Base-by-base conservation (phyloP, 2,888 invertebrate genomes). In the Cremastinae sp. region DNA sequence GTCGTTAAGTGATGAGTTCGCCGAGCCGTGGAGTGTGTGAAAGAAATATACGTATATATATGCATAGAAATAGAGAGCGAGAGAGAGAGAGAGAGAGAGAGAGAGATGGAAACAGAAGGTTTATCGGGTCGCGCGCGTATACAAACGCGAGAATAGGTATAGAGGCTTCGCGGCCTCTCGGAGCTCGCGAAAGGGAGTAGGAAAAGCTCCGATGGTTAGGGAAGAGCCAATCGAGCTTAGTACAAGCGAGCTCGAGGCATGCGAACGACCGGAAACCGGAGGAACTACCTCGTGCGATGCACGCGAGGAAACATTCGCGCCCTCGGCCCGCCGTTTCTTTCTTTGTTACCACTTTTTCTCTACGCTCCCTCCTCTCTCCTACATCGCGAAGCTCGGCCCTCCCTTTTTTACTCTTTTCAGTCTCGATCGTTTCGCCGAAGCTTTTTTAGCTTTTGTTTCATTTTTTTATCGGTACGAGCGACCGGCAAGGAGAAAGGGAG, bases 241-340 rank as follows among this genome's bases (percentile, higher is more conserved):
- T 86, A 87, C 86, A 85, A 86, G 87, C 85, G 85, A 85, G 84
- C 81, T 80, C 78, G 81, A 81, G 80, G 80, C 87, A 86, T 86
- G 87, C 87, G 79, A 87, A 83, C 85, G 68, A 83, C 84, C 85
- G 87, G 87, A 87, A 87, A 83, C 80, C 79, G 80, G 78, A 81
- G 81, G 83, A 86, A 85, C 84, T 86, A 82, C 83, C 83, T 80
- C 74, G 79, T 78, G 43, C 34, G 75, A 72, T 62, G 74, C 79
- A 79, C 80, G 81, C 81, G 79, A 79, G 70, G 75, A 53, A 28
- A 74, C 76, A 66, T 64, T 64, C 62, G 56, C 49, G 28, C 53
- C 41, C 73, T 51, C 64, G 58, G 65, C 72, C 49, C 58, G 49
- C 49, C 58, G 49, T 65, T 64, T 65, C 65, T 69, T 65, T 45